Evolutionary conservation across 2,113 vertebrate species (phyloP).

Genomic region (Peromyscus polionotus): DNA sequence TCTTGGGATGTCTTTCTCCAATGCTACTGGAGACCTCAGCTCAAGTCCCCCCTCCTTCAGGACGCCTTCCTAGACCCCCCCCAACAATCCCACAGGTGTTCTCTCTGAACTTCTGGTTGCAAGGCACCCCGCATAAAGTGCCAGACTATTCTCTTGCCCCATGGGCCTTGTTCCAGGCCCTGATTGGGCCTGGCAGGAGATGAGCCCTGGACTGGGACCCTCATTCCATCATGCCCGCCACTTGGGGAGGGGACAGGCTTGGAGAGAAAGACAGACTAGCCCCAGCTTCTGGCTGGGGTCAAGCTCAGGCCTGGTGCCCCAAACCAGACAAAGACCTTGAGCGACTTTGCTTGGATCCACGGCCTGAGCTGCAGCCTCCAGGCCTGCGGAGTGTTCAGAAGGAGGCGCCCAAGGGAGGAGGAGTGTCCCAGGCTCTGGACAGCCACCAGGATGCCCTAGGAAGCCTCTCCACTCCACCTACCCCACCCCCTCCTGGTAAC

Average conservation of each 20-base stretch:
- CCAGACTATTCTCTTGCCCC: neutral
- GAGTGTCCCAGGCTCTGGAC: neutral
- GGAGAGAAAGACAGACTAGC: neutral
- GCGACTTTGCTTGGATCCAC: neutral
- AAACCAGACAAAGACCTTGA: neutral
- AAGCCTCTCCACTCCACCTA: neutral
- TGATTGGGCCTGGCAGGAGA: neutral
- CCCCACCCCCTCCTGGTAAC: conserved; percentile 65
- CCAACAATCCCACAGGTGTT: neutral
- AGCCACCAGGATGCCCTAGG: neutral
- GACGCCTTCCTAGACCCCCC: conserved; percentile 46
- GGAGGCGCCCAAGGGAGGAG: neutral
- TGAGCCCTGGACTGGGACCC: neutral
- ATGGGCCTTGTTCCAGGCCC: neutral
- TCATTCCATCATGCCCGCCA: neutral
- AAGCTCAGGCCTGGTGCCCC: neutral
- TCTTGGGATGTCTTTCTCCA: neutral
- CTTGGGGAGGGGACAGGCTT: neutral
- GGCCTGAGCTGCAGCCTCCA: neutral
- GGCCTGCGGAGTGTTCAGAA: conserved; percentile 52
- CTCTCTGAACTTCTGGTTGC: neutral
- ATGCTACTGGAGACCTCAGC: neutral
- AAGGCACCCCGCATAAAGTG: accelerated
- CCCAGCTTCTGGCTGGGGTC: neutral
- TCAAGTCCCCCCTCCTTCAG: conserved; percentile 34